These are phyloP conservation scores for Galbula dea DNA, from an alignment of 2,113 vertebrate genomes.

Conservation along the genomic window DNA sequence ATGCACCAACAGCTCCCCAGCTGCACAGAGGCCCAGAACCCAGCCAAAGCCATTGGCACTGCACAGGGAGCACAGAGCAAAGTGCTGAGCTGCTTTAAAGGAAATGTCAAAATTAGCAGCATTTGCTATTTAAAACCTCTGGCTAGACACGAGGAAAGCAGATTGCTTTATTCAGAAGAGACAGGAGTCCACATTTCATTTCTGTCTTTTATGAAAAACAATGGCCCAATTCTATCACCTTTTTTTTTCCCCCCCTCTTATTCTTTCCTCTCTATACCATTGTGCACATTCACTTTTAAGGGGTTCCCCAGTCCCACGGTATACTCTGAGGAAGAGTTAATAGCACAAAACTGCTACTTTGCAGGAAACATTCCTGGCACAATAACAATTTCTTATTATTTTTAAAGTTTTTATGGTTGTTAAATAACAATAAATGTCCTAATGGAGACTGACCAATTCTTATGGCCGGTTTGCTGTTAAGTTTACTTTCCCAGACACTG, in stretches of 20 bases:
- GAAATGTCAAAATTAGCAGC: background rate
- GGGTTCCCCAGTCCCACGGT: background rate
- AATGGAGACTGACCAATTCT: background rate
- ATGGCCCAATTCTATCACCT: background rate
- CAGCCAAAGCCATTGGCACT: background rate
- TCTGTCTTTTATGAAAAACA: background rate
- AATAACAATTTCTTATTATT: accelerated
- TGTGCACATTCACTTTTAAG: accelerated
- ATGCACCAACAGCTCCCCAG: background rate
- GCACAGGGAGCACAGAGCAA: background rate
- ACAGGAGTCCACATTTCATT: no score
- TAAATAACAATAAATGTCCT: background rate
- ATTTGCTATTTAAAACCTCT: background rate
- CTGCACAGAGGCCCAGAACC: background rate
- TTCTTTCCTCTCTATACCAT: background rate
- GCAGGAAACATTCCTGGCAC: background rate
- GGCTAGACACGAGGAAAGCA: background rate
- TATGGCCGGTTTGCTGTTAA: background rate
- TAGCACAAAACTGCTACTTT: background rate
- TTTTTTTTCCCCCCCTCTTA: background rate
- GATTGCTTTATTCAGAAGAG: background rate
- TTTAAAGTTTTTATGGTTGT: background rate
- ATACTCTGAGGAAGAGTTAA: background rate
- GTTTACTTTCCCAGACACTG: background rate
- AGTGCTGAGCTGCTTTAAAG: background rate